Evolutionary conservation across 2,888 invertebrate species (phyloP).

Genomic region (Lycaena phlaeas): DNA sequence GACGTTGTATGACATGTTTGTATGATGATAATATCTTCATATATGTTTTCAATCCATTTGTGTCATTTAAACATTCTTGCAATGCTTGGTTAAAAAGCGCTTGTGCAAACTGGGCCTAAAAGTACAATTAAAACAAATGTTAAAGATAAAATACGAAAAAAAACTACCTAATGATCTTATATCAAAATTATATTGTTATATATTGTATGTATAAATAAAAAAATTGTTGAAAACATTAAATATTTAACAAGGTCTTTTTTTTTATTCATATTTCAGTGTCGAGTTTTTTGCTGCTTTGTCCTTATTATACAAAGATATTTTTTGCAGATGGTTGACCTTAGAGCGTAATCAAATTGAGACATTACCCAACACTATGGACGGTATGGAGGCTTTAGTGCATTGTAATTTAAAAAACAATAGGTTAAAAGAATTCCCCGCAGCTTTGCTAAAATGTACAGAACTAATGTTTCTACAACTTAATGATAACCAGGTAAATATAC

Average conservation of each 20-base stretch:
- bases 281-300: background rate
- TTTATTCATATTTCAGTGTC: background rate
- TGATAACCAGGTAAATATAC: slow-evolving; percentile 53
- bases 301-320: background rate
- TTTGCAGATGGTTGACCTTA: slow-evolving; percentile 76
- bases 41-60: too few species aligned
- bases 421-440: slow-evolving; percentile 62
- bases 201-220: too few species aligned
- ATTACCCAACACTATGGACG: slow-evolving; percentile 65
- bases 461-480: slow-evolving; percentile 71
- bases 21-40: too few species aligned
- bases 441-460: slow-evolving; percentile 49
- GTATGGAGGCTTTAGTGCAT: slow-evolving; percentile 71
- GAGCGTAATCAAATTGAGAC: slow-evolving; percentile 73
- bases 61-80: too few species aligned
- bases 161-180: too few species aligned
- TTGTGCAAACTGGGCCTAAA: too few species aligned
- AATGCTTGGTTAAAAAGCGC: too few species aligned
- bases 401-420: slow-evolving; percentile 75
- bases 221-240: too few species aligned
- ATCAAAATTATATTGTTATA: too few species aligned
- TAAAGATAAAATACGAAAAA: too few species aligned
- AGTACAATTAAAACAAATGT: too few species aligned
- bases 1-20: too few species aligned
- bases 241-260: background rate